Base-by-base conservation (phyloP, 2,113 vertebrate species). In the Zosterops japonicus region DNA sequence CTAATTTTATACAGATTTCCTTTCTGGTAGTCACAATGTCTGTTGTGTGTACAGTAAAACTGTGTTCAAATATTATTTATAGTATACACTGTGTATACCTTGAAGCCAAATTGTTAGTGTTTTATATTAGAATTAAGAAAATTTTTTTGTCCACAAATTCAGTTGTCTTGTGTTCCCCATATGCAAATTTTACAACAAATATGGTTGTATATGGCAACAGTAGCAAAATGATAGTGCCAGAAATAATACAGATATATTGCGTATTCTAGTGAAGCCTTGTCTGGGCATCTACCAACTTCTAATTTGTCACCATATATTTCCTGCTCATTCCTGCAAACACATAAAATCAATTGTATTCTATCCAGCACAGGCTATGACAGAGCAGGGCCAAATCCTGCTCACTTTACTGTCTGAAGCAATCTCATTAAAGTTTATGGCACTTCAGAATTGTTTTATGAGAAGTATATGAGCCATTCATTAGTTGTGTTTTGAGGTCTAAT, bases 1-100 rank as follows among this genome's bases (percentile, higher is more conserved):
- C 76, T 95, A 97, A 94, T 89, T 97, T 96, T 97, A 76, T 87
- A 89, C 90, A 94, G 93, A 97, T 97, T 97, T 98, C 95, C 91
- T 96, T 87, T 94, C 93, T 65, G 23, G 88, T 93, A 94, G 71
- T 96, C 82, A 95, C 28, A 33, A 93, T 95, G 94, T 97, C 95
- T 98, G 69, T 92, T 97, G 86, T 96, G 87, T 50, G 57, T 94
- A 84, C 56, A 87, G 47, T 95, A 83, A 69, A 95, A 81, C 72
- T 15, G 36, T 91, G 93, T 93, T 98, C 86, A 95, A 97, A 95
- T 96, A 94, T 78, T 96, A 87, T 94, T 97, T 92, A 93, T 85
- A 91, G 64, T 94, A 96, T 83, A 92, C 57, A 84, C 72, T 94
- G 89, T 80, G 85, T 64, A 59, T 90, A 91, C 59, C 64, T 94